Evolutionary conservation across 1,140 invertebrate genomes (phyloP).

Genomic region (Atopsyche davidsoni): DNA sequence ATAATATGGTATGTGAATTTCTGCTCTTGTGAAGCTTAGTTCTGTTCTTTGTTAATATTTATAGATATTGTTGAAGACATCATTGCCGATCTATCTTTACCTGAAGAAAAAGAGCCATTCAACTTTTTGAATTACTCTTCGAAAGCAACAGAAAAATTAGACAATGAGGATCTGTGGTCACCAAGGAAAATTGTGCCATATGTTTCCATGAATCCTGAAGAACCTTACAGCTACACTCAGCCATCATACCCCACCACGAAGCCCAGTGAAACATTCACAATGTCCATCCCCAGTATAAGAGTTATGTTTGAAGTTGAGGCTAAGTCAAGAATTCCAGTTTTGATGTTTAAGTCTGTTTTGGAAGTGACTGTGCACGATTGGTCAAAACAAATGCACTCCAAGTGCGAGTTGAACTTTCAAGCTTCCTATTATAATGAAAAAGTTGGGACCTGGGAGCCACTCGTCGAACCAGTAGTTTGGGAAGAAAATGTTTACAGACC

Average conservation of each 20-base stretch:
- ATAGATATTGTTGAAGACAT: constrained; percentile 53
- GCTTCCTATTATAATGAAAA: constrained; percentile 71
- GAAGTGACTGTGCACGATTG: constrained; percentile 60
- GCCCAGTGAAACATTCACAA: constrained; percentile 47
- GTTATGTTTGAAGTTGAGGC: constrained; percentile 56
- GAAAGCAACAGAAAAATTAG: constrained; percentile 35
- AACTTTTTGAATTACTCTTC: constrained; percentile 39
- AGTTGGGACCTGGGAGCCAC: constrained; percentile 69
- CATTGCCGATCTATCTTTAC: constrained; percentile 45
- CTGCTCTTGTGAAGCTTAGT: no score
- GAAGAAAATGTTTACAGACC: constrained; percentile 63
- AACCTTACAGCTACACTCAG: constrained; percentile 34
- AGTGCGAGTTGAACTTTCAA: constrained; percentile 56
- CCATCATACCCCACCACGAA: constrained; percentile 38
- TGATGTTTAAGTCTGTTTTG: constrained; percentile 47
- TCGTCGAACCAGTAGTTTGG: constrained; percentile 66
- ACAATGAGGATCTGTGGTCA: constrained; percentile 65
- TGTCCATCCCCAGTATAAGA: constrained; percentile 49
- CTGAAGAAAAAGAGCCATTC: constrained; percentile 44
- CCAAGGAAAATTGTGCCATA: constrained; percentile 54
- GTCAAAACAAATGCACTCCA: constrained; percentile 54
- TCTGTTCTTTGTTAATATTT: no score
- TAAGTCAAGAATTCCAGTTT: constrained; percentile 39
- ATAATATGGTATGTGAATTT: no score
- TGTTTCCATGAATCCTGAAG: constrained; percentile 34